Conservation (phyloP, 92 coral and sea anemone genomes). For the Palythoa grandiflora region DNA sequence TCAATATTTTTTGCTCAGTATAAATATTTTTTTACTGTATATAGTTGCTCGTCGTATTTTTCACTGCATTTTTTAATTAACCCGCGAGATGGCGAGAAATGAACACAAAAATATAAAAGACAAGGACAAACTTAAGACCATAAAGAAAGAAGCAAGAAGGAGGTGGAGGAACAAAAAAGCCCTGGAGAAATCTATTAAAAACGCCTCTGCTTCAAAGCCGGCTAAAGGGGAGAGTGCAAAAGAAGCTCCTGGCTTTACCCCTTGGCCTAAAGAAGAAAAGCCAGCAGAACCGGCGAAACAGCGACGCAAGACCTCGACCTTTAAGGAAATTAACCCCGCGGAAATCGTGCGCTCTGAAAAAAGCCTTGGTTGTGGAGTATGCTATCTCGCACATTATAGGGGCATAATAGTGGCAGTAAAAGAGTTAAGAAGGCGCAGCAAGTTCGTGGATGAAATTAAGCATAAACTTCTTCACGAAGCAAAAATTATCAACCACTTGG, state of each 20-base stretch:
- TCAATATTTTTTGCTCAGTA: background rate
- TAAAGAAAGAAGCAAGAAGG: slow-evolving; percentile 25
- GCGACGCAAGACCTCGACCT: background rate
- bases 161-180: slow-evolving; percentile 57
- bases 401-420: background rate
- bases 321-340: background rate
- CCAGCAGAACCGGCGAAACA: background rate
- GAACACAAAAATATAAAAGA: slow-evolving; percentile 21
- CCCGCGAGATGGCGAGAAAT: slow-evolving; percentile 43
- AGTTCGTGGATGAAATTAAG: background rate
- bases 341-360: background rate
- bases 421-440: background rate
- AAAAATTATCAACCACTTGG: background rate
- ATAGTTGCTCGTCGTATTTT: background rate
- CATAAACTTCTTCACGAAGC: background rate
- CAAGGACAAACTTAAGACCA: slow-evolving; percentile 10
- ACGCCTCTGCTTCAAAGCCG: slow-evolving; percentile 7
- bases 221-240: background rate
- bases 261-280: background rate
- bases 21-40: background rate
- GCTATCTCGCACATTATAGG: background rate
- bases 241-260: background rate
- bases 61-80: background rate
- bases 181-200: slow-evolving; percentile 28
- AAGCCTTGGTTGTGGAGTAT: background rate